Percentiles rank a stretch among this genome's conserved stretches.
Evolutionary conservation across 1,140 invertebrate genomes (phyloP).

Genomic region (Geopemphigus sp.): DNA sequence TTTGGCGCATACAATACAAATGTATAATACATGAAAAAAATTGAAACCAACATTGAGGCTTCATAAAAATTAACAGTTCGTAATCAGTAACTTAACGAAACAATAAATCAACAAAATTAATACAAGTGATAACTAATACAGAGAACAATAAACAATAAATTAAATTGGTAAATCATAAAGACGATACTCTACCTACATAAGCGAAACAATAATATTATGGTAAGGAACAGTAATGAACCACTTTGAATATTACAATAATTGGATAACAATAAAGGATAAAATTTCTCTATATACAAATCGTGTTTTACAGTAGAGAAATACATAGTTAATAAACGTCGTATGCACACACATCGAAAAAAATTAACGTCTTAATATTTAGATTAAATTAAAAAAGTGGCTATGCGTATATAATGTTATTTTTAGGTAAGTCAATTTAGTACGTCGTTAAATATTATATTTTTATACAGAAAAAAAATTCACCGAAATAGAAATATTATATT

Average conservation of each 20-base stretch:
- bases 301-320: conserved; percentile 30
- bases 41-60: conserved; percentile 28
- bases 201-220: conserved; percentile 12
- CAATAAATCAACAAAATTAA: conserved; percentile 43
- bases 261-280: conserved; percentile 32
- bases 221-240: conserved; percentile 43
- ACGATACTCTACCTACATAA: conserved; percentile 32
- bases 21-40: conserved; percentile 43
- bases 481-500: conserved; percentile 35
- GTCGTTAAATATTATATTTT: conserved; percentile 6
- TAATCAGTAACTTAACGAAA: conserved; percentile 46
- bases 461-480: conserved; percentile 14
- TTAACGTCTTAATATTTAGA: conserved; percentile 24
- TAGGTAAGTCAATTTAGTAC: conserved; percentile 16
- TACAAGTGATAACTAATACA: conserved; percentile 38
- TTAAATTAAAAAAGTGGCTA: conserved; percentile 32
- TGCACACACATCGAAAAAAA: conserved; percentile 22
- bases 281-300: conserved; percentile 35
- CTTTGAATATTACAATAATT: conserved; percentile 12
- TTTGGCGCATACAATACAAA: conserved; percentile 49
- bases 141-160: conserved; percentile 38
- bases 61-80: conserved; percentile 46
- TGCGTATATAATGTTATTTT: conserved; percentile 14
- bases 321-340: conserved; percentile 30
- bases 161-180: conserved; percentile 20